These are phyloP conservation scores for Pammene aurita DNA, from an alignment of 2,888 invertebrate species.

Conservation along the genomic window DNA sequence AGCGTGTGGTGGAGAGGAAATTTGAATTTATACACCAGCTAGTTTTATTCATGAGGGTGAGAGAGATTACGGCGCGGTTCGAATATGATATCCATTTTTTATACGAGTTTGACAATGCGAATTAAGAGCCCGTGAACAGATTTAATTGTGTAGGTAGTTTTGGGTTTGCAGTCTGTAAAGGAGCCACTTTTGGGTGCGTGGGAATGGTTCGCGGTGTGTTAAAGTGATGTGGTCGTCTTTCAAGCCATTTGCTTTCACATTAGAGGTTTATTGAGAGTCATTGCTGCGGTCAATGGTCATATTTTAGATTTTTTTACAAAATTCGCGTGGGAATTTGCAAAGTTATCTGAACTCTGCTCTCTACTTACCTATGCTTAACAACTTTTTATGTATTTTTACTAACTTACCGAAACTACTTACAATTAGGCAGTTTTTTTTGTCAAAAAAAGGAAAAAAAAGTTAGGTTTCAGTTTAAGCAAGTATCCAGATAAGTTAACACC, in stretches of 20 bases:
- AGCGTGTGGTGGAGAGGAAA: conserved; percentile 81
- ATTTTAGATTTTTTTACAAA: conserved; percentile 35
- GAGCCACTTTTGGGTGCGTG: conserved; percentile 45
- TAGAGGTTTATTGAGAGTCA: conserved; percentile 36
- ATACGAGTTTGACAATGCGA: conserved; percentile 38
- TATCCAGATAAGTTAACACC: too few relatives aligned
- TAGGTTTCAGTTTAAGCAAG: too few relatives aligned
- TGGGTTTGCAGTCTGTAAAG: conserved; percentile 40
- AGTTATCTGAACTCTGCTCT: neutral
- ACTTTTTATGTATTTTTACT: too few relatives aligned
- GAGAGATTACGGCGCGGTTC: conserved; percentile 41
- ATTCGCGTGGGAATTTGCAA: conserved; percentile 37
- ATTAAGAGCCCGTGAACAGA: conserved; percentile 42
- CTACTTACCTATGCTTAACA: neutral
- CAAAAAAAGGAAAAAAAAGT: too few relatives aligned
- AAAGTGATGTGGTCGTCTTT: conserved; percentile 37
- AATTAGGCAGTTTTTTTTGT: too few relatives aligned
- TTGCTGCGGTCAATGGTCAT: conserved; percentile 44
- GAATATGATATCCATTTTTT: conserved; percentile 40
- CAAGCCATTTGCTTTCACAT: conserved; percentile 44
- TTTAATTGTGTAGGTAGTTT: conserved; percentile 39
- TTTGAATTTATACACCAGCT: conserved; percentile 83
- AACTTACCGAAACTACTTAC: too few relatives aligned
- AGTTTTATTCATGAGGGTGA: conserved; percentile 80
- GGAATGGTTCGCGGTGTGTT: conserved; percentile 43